Conservation (phyloP, 2,113 vertebrate species). For the Microtus richardsoni region DNA sequence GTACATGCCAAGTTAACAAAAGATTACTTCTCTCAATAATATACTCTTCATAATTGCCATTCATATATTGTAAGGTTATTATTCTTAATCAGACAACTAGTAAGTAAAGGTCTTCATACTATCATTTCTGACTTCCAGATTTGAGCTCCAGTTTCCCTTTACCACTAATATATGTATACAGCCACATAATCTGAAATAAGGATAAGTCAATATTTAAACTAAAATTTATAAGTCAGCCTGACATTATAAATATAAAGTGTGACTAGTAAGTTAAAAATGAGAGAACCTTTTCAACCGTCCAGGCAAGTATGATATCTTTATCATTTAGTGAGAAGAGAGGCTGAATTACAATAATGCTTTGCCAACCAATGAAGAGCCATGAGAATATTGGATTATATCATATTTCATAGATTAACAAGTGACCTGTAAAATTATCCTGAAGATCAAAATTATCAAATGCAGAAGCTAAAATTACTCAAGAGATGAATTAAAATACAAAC, state of each 20-base stretch:
- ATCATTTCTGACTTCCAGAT: neutral
- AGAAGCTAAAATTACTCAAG: neutral
- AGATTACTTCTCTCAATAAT: neutral
- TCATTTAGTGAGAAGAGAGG: neutral
- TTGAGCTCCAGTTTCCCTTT: neutral
- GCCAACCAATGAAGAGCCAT: neutral
- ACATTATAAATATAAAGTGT: neutral
- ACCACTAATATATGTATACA: neutral
- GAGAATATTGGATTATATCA: neutral
- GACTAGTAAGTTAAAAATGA: neutral
- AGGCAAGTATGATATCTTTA: neutral
- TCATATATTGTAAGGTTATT: neutral
- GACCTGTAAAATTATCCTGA: neutral
- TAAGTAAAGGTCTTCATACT: neutral
- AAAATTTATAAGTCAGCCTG: neutral
- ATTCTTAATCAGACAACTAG: neutral
- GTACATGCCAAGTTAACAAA: neutral
- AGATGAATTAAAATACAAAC: neutral
- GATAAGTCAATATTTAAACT: neutral
- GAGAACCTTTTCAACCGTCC: neutral
- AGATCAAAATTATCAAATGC: neutral
- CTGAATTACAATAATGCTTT: rapidly evolving
- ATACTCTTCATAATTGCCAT: neutral
- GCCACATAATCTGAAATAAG: neutral
- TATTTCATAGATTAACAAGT: neutral